Conservation (phyloP, 2,888 invertebrate genomes). For the Pardosa pseudoannulata region DNA sequence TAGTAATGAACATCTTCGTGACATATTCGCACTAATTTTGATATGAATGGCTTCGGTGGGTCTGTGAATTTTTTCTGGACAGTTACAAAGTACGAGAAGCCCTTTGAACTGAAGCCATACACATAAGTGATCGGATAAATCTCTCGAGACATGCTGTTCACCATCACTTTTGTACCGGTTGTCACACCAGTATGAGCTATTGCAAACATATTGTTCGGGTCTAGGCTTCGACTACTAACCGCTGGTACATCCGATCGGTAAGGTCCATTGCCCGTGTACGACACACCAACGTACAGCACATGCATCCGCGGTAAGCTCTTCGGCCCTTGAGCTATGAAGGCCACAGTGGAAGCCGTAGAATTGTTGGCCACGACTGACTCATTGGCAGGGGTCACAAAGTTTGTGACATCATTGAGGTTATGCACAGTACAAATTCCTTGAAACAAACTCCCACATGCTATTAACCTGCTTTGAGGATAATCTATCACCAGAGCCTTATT, state of each 20-base stretch:
- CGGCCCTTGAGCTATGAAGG: conserved; percentile 96
- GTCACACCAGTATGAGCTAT: conserved; percentile 94
- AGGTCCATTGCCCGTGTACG: conserved; percentile 92
- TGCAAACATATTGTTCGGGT: conserved; percentile 89
- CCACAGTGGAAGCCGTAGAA: conserved; percentile 95
- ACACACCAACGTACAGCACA: conserved; percentile 95
- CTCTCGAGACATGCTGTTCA: conserved; percentile 92
- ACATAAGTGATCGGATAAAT: conserved; percentile 96
- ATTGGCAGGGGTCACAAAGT: conserved; percentile 84
- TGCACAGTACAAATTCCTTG: conserved; percentile 94
- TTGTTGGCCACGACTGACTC: conserved; percentile 98
- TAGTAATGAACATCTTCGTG: conserved; percentile 97
- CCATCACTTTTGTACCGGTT: conserved; percentile 93
- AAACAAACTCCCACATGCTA: conserved; percentile 85
- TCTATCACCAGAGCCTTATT: conserved; percentile 97
- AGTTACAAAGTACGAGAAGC: conserved; percentile 97
- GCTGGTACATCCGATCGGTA: conserved; percentile 96
- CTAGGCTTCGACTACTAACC: conserved; percentile 92
- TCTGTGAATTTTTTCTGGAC: conserved; percentile 91
- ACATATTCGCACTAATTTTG: conserved; percentile 95
- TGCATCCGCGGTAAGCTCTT: conserved; percentile 90
- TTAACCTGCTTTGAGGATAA: conserved; percentile 90
- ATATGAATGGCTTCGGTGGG: conserved; percentile 87
- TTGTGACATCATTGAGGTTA: conserved; percentile 91
- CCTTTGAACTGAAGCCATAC: conserved; percentile 95